Conservation (phyloP, 2,797 vertebrate genomes). For the Channallabes apus region DNA sequence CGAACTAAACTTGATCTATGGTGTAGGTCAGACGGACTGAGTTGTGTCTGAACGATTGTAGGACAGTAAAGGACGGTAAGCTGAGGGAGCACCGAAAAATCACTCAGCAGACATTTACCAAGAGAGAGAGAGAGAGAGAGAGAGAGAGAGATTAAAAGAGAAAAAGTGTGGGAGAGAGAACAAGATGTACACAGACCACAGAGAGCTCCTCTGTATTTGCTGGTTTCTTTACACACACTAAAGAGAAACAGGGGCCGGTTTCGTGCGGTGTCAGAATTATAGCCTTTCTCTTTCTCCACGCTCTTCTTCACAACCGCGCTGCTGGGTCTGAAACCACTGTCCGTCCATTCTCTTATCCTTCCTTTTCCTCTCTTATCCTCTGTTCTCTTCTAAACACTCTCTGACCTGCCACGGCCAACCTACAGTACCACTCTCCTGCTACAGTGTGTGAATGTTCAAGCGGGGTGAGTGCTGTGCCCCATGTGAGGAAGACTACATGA, state of each 20-base stretch:
- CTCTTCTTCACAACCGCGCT: constrained; percentile 24
- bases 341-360: not conserved
- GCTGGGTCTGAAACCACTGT: constrained; percentile 27
- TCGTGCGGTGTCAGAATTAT: constrained; percentile 50
- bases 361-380: not conserved
- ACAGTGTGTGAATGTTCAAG: not conserved
- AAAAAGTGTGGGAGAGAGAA: constrained; percentile 27
- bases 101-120: not conserved
- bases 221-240: constrained; percentile 32
- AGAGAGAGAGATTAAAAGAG: constrained; percentile 23
- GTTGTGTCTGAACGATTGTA: not conserved
- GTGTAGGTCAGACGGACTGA: constrained; percentile 12
- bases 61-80: not conserved
- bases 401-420: not conserved
- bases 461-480: not conserved
- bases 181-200: constrained; percentile 44
- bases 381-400: not conserved
- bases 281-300: constrained; percentile 31
- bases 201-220: constrained; percentile 6
- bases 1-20: not conserved
- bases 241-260: constrained; percentile 37
- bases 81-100: not conserved
- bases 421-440: not conserved
- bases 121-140: constrained; percentile 34
- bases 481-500: not conserved